Base-by-base conservation (phyloP, 2,888 invertebrate species). In the Amblyjoppa proteus region DNA sequence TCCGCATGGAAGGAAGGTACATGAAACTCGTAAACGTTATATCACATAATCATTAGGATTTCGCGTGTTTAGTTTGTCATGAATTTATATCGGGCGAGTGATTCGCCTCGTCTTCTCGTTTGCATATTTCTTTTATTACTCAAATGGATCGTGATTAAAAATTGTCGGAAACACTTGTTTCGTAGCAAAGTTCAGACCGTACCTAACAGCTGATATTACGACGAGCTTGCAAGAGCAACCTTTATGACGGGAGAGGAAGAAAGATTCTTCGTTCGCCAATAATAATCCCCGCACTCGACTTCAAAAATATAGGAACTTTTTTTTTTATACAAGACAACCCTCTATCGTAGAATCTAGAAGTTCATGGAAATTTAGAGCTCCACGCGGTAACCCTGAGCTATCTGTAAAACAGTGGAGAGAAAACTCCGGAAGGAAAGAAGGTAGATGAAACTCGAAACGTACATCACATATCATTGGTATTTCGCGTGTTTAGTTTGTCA, bases 151-250 rank as follows among this genome's bases (percentile, higher is more conserved):
- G 1, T 7, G 3, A 5, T 64, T 16, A 6, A 4, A 64, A 58
- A 58, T 28, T 3, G 4, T 56, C 25, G 1, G 11, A 13, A 28
- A 58, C 28, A 28, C 13, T 28, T 28, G 25, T 58, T 58, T 58
- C 58, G 28, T 3, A 56, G 56, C 25, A 28, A 58, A 58, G 11
- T 58, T 25, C 58, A 13, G 28, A 25, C 28, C 25, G 28, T 28
- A 49, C 45, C 16, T 41, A 20, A 58, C 9, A 28, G 25, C 11
- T 25, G 28, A 4, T 20, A 20, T 20, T 58, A 58, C 25, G 25
- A 58, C 20, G 20, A 20, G 20, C 20, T 88, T 91, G 93, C 93
- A 93, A 93, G 93, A 86, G 45, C 82, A 71, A 66, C 41, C 38
- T 51, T 82, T 80, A 80, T 38, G 66, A 83, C 87, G 87, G 81